Conservation (phyloP, 2,797 vertebrate species). For the Catostomus latipinnis region DNA sequence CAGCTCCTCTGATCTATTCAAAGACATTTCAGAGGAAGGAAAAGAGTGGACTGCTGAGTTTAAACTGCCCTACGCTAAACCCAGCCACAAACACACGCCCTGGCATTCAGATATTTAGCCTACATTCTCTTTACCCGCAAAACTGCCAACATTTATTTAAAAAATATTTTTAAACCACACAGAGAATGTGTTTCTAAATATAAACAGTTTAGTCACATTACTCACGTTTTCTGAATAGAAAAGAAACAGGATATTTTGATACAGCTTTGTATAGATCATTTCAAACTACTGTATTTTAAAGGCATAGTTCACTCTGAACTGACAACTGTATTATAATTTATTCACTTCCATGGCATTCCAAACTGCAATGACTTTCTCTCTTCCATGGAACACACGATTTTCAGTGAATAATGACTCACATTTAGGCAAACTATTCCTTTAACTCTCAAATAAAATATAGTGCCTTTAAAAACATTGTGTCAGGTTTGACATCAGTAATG, state of each 20-base stretch:
- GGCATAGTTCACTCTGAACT: too few relatives aligned
- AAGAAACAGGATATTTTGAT: background rate
- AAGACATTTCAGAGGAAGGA: slow-evolving; percentile 56
- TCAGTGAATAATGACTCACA: too few relatives aligned
- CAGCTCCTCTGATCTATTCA: slow-evolving; percentile 50
- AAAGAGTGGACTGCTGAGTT: slow-evolving; percentile 60
- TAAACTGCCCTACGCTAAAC: slow-evolving; percentile 12
- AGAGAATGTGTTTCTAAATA: slow-evolving; percentile 19
- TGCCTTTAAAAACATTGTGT: too few relatives aligned
- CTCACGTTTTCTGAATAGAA: background rate
- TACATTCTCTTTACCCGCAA: slow-evolving; percentile 23
- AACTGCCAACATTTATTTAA: slow-evolving; percentile 15
- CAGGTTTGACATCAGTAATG: too few relatives aligned
- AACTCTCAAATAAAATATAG: too few relatives aligned
- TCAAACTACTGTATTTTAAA: background rate
- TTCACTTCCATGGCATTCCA: too few relatives aligned
- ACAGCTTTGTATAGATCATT: background rate
- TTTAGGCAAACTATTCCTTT: too few relatives aligned
- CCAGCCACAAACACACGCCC: background rate
- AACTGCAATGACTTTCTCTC: too few relatives aligned
- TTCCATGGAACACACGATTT: too few relatives aligned
- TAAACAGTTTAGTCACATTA: slow-evolving; percentile 4
- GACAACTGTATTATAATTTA: too few relatives aligned
- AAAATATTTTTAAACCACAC: slow-evolving; percentile 30
- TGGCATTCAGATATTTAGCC: slow-evolving; percentile 18